phyloP scores from a whole-genome alignment of 2,888 invertebrate species.

The Pyrochroa serraticornis region DNA sequence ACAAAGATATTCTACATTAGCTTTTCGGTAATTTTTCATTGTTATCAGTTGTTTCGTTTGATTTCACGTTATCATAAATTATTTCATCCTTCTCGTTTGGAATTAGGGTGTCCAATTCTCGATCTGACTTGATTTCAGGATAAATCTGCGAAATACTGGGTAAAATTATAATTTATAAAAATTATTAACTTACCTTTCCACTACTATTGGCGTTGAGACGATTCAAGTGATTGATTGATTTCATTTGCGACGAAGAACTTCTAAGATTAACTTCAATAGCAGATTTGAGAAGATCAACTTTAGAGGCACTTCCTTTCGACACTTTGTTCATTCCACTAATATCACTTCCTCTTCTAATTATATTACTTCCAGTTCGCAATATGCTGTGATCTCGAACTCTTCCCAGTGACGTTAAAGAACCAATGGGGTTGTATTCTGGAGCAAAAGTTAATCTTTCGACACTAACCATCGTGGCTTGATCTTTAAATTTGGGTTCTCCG shows the following conservation, averaged over 20 bases:
- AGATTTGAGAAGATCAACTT: slow-evolving; percentile 72
- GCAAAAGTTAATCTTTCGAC: slow-evolving; percentile 75
- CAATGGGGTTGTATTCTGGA: slow-evolving; percentile 77
- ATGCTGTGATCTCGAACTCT: slow-evolving; percentile 55
- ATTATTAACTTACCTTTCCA: slow-evolving; percentile 31
- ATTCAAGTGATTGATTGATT: slow-evolving; percentile 35
- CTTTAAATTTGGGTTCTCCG: slow-evolving; percentile 68
- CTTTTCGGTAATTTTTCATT: not conserved
- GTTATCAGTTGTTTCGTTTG: not conserved
- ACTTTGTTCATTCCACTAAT: slow-evolving; percentile 61
- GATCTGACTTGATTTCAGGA: slow-evolving; percentile 20
- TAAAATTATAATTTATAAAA: not conserved
- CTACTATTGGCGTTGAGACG: slow-evolving; percentile 31
- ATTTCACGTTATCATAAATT: slow-evolving; percentile 36
- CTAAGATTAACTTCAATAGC: slow-evolving; percentile 68
- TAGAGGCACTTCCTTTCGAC: slow-evolving; percentile 62
- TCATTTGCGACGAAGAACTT: slow-evolving; percentile 41
- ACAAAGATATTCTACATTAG: not conserved
- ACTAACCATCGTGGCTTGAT: slow-evolving; percentile 74
- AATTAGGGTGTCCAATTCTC: slow-evolving; percentile 35
- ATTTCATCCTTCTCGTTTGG: slow-evolving; percentile 47
- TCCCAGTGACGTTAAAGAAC: slow-evolving; percentile 74
- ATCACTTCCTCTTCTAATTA: slow-evolving; percentile 63
- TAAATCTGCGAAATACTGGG: slow-evolving; percentile 23
- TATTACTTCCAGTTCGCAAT: slow-evolving; percentile 54